A percentile compares a stretch with the other conserved stretches of the same genome.
These are phyloP conservation scores for Chrysolina oricalcia DNA, from an alignment of 2,888 invertebrate genomes.

Conservation along the genomic window DNA sequence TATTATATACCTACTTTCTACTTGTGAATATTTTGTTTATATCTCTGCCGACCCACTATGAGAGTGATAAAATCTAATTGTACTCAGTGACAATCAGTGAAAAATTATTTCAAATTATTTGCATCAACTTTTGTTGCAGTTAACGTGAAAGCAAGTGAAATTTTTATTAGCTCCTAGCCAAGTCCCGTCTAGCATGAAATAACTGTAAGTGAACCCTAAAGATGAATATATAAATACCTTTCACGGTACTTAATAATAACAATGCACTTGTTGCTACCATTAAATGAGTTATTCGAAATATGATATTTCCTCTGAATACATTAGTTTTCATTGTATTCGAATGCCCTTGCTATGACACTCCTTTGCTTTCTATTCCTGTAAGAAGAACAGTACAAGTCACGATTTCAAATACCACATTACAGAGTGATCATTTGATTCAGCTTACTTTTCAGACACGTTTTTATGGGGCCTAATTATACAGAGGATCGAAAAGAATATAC, in stretches of 20 bases:
- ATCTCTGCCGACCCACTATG: not conserved
- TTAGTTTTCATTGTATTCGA: conserved; percentile 29
- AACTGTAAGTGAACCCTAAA: not conserved
- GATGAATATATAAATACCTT: conserved; percentile 11
- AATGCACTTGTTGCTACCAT: conserved; percentile 30
- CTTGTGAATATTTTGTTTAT: not conserved
- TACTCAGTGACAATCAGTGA: not conserved
- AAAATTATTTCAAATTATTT: not conserved
- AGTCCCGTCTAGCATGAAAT: not conserved
- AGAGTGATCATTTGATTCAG: conserved; percentile 9
- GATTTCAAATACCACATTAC: conserved; percentile 20
- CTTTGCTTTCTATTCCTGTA: conserved; percentile 32
- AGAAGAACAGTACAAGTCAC: conserved; percentile 32
- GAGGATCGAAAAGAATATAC: no score
- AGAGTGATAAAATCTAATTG: not conserved
- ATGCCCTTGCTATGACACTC: conserved; percentile 31
- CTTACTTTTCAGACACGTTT: not conserved
- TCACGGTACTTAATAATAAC: conserved; percentile 27
- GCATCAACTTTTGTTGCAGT: not conserved
- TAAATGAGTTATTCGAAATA: conserved; percentile 21
- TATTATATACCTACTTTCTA: not conserved
- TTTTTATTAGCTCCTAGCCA: no score
- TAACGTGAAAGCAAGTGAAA: not conserved
- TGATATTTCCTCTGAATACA: conserved; percentile 33
- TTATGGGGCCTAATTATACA: not conserved